Conservation (phyloP, 2,888 invertebrate species). For the Linyphia triangularis region DNA sequence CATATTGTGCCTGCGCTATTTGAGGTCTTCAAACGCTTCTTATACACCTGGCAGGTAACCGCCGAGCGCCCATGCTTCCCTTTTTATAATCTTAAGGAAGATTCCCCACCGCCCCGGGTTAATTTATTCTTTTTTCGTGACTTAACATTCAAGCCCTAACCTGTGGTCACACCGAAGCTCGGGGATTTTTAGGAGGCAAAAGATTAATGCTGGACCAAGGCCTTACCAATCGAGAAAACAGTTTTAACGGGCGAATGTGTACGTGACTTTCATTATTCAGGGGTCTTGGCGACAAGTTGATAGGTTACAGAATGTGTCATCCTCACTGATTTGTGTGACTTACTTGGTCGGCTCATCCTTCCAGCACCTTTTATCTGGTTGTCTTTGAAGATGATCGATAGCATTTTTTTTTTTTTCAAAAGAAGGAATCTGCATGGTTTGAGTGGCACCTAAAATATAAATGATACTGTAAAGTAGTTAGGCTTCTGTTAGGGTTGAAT, state of each 20-base stretch:
- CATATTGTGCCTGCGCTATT: constrained; percentile 37
- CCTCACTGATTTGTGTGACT: constrained; percentile 27
- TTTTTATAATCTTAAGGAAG: constrained; percentile 65
- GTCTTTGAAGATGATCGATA: not conserved
- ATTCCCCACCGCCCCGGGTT: constrained; percentile 45
- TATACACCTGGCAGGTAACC: constrained; percentile 17
- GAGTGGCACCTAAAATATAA: not conserved
- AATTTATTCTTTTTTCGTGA: constrained; percentile 52
- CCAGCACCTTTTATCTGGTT: not conserved
- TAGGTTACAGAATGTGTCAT: constrained; percentile 16
- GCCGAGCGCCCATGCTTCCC: not conserved
- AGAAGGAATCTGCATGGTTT: not conserved
- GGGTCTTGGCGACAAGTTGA: constrained; percentile 42
- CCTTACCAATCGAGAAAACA: constrained; percentile 19
- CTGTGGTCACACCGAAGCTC: not conserved
- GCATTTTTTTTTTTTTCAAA: not conserved
- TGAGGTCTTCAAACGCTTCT: not conserved
- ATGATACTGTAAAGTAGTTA: not conserved
- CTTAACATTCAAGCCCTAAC: constrained; percentile 51
- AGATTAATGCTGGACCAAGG: constrained; percentile 60
- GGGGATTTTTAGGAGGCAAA: constrained; percentile 22
- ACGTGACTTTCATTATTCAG: constrained; percentile 70
- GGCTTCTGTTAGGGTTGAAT: not conserved
- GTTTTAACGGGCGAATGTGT: constrained; percentile 29
- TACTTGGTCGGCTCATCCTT: constrained; percentile 17